Percentiles rank a stretch among this genome's conserved stretches.
These are phyloP conservation scores for Thamnaconus septentrionalis DNA, from an alignment of 2,113 vertebrate species.

Conservation along the genomic window DNA sequence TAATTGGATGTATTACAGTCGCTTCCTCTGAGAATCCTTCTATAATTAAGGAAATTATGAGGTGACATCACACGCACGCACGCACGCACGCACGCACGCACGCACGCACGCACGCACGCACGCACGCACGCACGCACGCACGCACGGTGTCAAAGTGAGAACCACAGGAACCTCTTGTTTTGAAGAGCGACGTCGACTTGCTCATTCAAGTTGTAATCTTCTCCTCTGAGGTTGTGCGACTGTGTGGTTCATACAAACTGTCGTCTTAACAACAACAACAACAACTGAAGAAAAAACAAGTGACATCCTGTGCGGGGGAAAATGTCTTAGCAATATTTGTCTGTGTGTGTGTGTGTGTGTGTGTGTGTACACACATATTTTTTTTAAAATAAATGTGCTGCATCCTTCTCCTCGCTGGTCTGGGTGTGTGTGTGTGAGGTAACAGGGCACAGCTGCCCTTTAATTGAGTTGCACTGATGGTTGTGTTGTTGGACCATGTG, in stretches of 20 bases:
- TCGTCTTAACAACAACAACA: background rate
- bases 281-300: background rate
- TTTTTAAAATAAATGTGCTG: background rate
- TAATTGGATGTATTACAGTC: slow-evolving; percentile 51
- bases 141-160: slow-evolving; percentile 5
- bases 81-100: background rate
- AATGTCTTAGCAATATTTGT: background rate
- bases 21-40: slow-evolving; percentile 49
- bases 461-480: no score
- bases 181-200: slow-evolving; percentile 4
- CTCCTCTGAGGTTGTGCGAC: slow-evolving; percentile 1
- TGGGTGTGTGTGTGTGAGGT: no score
- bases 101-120: background rate
- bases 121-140: no score
- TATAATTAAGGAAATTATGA: slow-evolving; percentile 51
- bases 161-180: slow-evolving; percentile 17
- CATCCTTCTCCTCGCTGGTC: background rate
- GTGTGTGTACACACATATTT: background rate
- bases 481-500: slow-evolving; percentile 3
- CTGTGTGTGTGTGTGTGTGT: no score
- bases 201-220: slow-evolving; percentile 16
- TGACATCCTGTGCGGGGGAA: background rate
- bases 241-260: slow-evolving; percentile 3
- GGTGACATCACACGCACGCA: slow-evolving; percentile 3
- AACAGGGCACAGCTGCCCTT: no score